These are phyloP conservation scores for Psittacula derbiana DNA, from an alignment of 2,797 vertebrate species.

Conservation along the genomic window DNA sequence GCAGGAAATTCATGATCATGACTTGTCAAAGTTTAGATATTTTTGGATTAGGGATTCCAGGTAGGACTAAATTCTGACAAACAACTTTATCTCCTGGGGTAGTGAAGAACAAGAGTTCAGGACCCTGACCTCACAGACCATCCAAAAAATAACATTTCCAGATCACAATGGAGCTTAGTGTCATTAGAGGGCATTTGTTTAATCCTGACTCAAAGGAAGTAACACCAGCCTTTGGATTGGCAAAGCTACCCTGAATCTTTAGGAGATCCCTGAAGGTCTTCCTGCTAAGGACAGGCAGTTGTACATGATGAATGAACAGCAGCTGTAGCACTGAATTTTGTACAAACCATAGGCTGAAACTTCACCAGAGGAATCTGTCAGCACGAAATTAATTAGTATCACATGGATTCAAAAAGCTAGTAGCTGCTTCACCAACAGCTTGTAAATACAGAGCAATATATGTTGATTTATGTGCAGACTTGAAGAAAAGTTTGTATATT, in stretches of 20 bases:
- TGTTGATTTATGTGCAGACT: background rate
- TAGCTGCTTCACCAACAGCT: background rate
- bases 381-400: background rate
- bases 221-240: background rate
- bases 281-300: background rate
- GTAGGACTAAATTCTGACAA: background rate
- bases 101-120: background rate
- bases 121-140: background rate
- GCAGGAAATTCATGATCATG: background rate
- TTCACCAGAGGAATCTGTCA: background rate
- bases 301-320: background rate
- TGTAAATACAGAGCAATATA: background rate
- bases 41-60: background rate
- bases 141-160: background rate
- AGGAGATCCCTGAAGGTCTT: background rate
- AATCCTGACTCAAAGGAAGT: background rate
- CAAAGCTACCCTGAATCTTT: background rate
- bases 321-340: background rate
- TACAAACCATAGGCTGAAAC: background rate
- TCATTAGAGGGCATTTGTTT: background rate
- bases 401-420: background rate
- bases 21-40: background rate
- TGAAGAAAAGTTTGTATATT: constrained; percentile 11
- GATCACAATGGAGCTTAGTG: background rate
- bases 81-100: background rate